Evolutionary conservation across 2,888 invertebrate genomes (phyloP).

Genomic region (Drosophila fungiperda): DNA sequence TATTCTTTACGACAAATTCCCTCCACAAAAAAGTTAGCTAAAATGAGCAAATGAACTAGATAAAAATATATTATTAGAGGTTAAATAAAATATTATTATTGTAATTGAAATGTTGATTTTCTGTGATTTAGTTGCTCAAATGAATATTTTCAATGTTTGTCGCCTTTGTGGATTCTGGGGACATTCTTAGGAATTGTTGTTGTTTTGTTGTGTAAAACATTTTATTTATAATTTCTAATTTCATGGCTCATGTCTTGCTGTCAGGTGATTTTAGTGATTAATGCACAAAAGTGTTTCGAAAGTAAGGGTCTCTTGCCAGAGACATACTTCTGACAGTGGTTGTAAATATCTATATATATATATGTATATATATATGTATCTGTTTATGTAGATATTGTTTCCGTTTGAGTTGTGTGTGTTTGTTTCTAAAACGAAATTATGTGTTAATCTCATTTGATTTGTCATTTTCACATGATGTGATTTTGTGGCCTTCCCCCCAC

Average conservation of each 20-base stretch:
- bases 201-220: conserved; percentile 13
- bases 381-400: not conserved
- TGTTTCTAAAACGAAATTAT: conserved; percentile 56
- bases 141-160: not conserved
- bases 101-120: not conserved
- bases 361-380: not conserved
- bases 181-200: not conserved
- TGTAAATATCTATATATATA: not conserved
- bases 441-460: conserved; percentile 79
- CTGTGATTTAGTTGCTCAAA: not conserved
- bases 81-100: not conserved
- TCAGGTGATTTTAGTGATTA: conserved; percentile 70
- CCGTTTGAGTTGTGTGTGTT: conserved; percentile 47
- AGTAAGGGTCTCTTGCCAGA: conserved; percentile 28
- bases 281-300: conserved; percentile 48
- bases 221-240: conserved; percentile 67
- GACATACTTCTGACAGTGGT: conserved; percentile 4
- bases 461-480: conserved; percentile 78
- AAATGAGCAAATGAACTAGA: not conserved
- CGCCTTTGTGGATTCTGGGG: not conserved
- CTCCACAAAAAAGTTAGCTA: not conserved
- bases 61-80: too few relatives aligned
- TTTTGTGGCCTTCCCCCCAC: conserved; percentile 45
- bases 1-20: not conserved
- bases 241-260: conserved; percentile 61